Conservation (phyloP, 2,888 invertebrate species). For the Sialis lutaria region DNA sequence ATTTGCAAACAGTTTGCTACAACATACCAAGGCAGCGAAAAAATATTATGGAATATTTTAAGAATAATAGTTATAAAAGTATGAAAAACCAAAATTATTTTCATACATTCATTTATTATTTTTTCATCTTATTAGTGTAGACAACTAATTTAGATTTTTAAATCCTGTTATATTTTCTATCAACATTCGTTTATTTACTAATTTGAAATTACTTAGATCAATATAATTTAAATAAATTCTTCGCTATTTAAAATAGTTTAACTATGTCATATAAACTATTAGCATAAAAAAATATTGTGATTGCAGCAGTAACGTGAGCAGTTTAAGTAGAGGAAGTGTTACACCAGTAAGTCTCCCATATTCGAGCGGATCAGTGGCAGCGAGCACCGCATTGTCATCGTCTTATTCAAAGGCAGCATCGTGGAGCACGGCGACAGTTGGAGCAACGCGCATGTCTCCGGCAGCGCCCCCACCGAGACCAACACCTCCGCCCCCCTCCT, state of each 20-base stretch:
- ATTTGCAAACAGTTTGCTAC: no score
- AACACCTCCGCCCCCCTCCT: slow-evolving; percentile 32
- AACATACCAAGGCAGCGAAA: no score
- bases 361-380: slow-evolving; percentile 13
- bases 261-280: slow-evolving; percentile 3
- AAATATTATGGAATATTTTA: no score
- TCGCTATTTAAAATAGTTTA: not conserved
- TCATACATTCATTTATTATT: no score
- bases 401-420: slow-evolving; percentile 28
- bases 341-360: slow-evolving; percentile 20
- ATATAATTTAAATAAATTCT: not conserved
- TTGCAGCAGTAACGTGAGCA: slow-evolving; percentile 66
- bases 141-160: not conserved
- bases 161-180: not conserved
- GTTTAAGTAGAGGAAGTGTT: slow-evolving; percentile 52
- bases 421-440: slow-evolving; percentile 15
- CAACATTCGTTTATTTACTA: not conserved
- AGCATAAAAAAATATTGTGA: slow-evolving; percentile 3
- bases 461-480: slow-evolving; percentile 27
- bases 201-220: not conserved
- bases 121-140: no score
- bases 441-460: slow-evolving; percentile 27
- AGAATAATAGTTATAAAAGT: no score
- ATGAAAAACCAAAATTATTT: no score
- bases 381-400: slow-evolving; percentile 8